These are phyloP conservation scores for Xyrichtys novacula DNA, from an alignment of 2,797 vertebrate species.

Conservation along the genomic window DNA sequence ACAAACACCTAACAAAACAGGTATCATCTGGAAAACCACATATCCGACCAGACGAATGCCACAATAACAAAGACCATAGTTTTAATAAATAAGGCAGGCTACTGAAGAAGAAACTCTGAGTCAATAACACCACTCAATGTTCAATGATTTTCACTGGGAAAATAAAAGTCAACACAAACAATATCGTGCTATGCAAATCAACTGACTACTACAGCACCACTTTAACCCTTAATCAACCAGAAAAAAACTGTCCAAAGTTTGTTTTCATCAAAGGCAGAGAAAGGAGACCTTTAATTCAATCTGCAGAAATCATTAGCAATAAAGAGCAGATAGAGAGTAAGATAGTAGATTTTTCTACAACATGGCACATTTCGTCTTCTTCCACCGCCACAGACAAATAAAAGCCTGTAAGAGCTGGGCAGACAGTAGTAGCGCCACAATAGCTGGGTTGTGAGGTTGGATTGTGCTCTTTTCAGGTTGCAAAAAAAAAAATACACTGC, in stretches of 20 bases:
- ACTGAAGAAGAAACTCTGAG: not conserved
- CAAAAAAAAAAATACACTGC: slow-evolving; percentile 4
- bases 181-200: slow-evolving; percentile 10
- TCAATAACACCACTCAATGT: not conserved
- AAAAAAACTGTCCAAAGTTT: not conserved
- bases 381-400: slow-evolving; percentile 20
- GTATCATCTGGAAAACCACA: not conserved
- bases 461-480: not conserved
- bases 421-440: slow-evolving; percentile 23
- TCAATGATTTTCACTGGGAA: not conserved
- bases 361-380: slow-evolving; percentile 17
- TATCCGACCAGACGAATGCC: not conserved
- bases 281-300: not conserved
- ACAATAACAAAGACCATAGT: not conserved
- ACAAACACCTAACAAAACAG: no score
- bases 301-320: not conserved
- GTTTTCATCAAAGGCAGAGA: slow-evolving; percentile 10
- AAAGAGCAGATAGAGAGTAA: not conserved
- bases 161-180: not conserved
- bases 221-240: slow-evolving; percentile 38
- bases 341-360: slow-evolving; percentile 5
- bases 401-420: slow-evolving; percentile 11
- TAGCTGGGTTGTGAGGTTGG: slow-evolving; percentile 6
- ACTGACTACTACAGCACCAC: not conserved
- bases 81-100: slow-evolving; percentile 9